These are phyloP conservation scores for Cuniculus paca DNA, from an alignment of 2,797 vertebrate species.

Conservation along the genomic window DNA sequence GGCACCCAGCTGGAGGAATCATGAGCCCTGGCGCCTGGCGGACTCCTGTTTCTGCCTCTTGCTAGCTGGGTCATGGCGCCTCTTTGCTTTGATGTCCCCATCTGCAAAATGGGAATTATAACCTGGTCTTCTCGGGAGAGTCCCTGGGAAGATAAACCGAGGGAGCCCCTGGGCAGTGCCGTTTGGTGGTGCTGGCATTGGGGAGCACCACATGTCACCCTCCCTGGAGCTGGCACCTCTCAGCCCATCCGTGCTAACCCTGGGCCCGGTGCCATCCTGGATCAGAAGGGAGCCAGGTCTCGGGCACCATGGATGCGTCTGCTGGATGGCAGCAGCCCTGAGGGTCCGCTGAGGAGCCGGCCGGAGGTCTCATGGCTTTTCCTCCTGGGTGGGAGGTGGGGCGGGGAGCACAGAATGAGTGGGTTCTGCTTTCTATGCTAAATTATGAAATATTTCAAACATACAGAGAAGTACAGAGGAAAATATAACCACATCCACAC, in stretches of 20 bases:
- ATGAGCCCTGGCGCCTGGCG: rapidly evolving
- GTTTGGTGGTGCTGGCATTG: neutral
- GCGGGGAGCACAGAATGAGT: neutral
- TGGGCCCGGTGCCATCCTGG: neutral
- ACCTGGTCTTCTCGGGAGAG: neutral
- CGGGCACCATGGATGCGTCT: neutral
- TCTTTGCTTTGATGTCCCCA: neutral
- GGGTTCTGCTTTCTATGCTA: neutral
- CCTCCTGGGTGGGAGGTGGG: neutral
- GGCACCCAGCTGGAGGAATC: rapidly evolving
- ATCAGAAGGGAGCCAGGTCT: neutral
- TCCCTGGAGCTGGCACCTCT: rapidly evolving
- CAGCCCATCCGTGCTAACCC: too few species aligned
- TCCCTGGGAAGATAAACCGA: neutral
- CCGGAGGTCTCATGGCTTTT: neutral
- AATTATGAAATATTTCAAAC: neutral
- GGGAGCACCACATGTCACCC: rapidly evolving
- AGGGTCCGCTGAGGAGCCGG: neutral
- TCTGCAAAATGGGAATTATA: neutral
- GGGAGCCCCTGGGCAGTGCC: neutral
- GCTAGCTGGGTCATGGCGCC: neutral
- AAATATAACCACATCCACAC: neutral
- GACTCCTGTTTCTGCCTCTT: neutral
- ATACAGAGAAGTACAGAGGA: neutral
- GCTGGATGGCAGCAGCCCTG: neutral